phyloP scores from a whole-genome alignment of 1,140 invertebrate species.

The Anastrepha obliqua region DNA sequence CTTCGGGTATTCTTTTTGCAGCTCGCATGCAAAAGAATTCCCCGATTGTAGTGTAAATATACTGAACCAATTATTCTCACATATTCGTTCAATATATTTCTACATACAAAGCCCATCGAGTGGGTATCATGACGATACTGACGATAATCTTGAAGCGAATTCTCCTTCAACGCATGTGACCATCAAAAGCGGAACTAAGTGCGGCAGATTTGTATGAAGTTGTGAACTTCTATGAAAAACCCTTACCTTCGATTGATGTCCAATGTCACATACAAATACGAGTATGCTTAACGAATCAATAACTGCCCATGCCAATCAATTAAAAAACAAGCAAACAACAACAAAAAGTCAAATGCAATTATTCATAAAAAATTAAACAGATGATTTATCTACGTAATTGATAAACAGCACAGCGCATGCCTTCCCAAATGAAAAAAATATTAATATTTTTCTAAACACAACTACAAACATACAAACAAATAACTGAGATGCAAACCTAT shows the following conservation, averaged over 20 bases:
- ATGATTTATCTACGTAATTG: conserved; percentile 18
- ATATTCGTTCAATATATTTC: no score
- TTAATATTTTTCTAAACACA: no score
- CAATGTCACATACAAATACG: conserved; percentile 9
- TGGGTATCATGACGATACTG: no score
- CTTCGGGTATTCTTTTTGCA: no score
- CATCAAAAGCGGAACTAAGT: neutral
- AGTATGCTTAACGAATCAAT: neutral
- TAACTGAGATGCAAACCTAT: neutral
- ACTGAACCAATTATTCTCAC: no score
- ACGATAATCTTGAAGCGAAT: neutral
- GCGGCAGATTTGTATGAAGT: neutral
- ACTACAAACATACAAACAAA: neutral
- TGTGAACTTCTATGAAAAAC: neutral
- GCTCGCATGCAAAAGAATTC: no score
- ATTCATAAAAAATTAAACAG: conserved; percentile 12
- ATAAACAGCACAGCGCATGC: neutral
- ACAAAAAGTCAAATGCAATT: neutral
- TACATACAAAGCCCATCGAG: no score
- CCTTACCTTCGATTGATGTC: neutral
- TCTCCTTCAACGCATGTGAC: neutral
- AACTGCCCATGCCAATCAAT: neutral
- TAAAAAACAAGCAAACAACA: neutral
- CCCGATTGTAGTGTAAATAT: no score
- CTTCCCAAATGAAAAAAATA: no score